Evolutionary conservation across 1,140 invertebrate genomes (phyloP).

Genomic region (Diabrotica virgifera): DNA sequence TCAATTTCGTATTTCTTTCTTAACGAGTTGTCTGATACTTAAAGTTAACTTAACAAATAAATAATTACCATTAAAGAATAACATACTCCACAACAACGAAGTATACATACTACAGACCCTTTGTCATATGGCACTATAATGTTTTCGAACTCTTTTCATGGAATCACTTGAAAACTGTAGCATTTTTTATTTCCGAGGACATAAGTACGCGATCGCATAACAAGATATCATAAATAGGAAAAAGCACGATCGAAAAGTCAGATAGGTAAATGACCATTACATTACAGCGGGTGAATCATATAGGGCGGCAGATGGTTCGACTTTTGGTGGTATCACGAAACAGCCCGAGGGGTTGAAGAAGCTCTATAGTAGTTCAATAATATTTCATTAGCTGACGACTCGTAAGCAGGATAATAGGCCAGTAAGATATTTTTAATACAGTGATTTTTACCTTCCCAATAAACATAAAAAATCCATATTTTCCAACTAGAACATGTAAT

Average conservation of each 20-base stretch:
- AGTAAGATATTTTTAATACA: neutral
- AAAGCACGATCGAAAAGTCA: conserved; percentile 16
- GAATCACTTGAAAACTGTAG: neutral
- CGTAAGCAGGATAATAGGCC: neutral
- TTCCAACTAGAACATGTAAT: too few relatives aligned
- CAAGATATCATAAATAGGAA: neutral
- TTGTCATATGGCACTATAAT: neutral
- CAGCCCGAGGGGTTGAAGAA: conserved; percentile 13
- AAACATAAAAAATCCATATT: too few relatives aligned
- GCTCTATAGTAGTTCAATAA: conserved; percentile 13
- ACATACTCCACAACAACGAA: too few relatives aligned
- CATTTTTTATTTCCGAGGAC: neutral
- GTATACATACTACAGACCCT: neutral
- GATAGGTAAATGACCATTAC: conserved; percentile 20
- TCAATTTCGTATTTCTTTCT: too few relatives aligned
- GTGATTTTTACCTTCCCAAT: too few relatives aligned
- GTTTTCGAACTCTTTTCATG: neutral
- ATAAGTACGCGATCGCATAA: neutral
- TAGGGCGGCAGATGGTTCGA: conserved; percentile 15
- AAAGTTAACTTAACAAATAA: too few relatives aligned
- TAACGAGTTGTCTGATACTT: too few relatives aligned
- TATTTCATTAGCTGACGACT: conserved; percentile 2
- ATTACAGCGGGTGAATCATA: conserved; percentile 18
- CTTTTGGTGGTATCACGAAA: conserved; percentile 7
- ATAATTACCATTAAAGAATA: too few relatives aligned